Conservation (phyloP, 2,888 invertebrate genomes). For the Gerris lacustris region DNA sequence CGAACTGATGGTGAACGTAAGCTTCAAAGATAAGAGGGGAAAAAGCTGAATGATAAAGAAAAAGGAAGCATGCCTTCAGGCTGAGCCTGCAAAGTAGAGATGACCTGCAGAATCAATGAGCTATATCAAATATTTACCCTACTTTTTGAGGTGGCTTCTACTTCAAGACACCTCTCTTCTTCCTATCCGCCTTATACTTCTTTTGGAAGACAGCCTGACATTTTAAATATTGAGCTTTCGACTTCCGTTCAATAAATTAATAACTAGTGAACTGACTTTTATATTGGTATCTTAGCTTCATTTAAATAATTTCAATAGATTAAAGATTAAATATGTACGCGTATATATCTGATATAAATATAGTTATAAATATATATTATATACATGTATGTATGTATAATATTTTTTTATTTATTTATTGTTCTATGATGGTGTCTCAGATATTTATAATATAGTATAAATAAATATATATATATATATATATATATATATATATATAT, state of each 20-base stretch:
- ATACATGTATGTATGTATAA: neutral
- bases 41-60: neutral
- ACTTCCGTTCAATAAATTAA: too few species aligned
- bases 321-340: neutral
- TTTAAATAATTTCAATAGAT: neutral
- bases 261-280: too few species aligned
- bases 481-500: too few species aligned
- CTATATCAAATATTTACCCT: slow-evolving; percentile 1
- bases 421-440: neutral
- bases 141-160: neutral
- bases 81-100: neutral
- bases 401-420: neutral
- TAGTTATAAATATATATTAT: too few species aligned
- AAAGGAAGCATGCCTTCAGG: neutral
- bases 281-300: neutral
- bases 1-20: neutral
- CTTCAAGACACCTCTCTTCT: neutral
- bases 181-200: too few species aligned
- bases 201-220: too few species aligned
- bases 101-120: neutral
- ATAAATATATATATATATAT: too few species aligned
- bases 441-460: too few species aligned
- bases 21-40: neutral
- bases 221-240: too few species aligned
- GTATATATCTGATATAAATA: neutral